Evolutionary conservation across 1,140 invertebrate genomes (phyloP).

Genomic region (Zaprionus nigranus): DNA sequence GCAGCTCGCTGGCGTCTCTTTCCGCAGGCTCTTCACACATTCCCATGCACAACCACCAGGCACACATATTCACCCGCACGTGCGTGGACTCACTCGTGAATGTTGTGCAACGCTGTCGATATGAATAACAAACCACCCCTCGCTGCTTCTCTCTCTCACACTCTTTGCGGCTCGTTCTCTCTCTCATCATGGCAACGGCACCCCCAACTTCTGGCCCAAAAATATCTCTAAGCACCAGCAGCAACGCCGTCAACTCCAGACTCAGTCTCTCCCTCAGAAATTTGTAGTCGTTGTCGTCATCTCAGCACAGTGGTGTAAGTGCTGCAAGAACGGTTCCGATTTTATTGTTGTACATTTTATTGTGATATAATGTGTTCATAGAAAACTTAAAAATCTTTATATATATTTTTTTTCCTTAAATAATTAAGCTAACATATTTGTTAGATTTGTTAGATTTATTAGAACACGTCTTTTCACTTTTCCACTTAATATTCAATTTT

Average conservation of each 20-base stretch:
- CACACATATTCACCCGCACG: slow-evolving; percentile 33
- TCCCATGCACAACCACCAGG: slow-evolving; percentile 47
- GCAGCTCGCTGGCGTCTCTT: slow-evolving; percentile 28
- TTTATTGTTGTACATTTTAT: too few species aligned
- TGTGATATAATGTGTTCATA: too few species aligned
- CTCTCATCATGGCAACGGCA: background rate
- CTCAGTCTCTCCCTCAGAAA: slow-evolving; percentile 17
- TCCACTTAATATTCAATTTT: too few species aligned
- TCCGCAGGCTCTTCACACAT: slow-evolving; percentile 50
- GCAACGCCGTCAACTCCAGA: slow-evolving; percentile 20
- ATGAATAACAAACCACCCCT: slow-evolving; percentile 31
- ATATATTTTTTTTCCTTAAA: too few species aligned
- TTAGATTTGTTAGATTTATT: too few species aligned
- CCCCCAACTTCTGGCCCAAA: slow-evolving; percentile 1
- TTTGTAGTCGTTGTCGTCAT: slow-evolving; percentile 40
- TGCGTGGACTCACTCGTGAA: slow-evolving; percentile 29
- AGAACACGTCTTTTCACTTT: too few species aligned
- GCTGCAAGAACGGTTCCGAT: background rate
- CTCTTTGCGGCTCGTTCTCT: background rate
- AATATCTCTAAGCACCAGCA: slow-evolving; percentile 7
- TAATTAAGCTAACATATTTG: too few species aligned
- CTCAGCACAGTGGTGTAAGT: slow-evolving; percentile 13
- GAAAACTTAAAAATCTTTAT: too few species aligned
- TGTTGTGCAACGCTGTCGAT: slow-evolving; percentile 28
- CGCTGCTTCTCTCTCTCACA: background rate